Percentiles rank a stretch among this genome's conserved stretches.
These are phyloP conservation scores for Nyctereutes procyonoides DNA, from an alignment of 2,113 vertebrate species.

Conservation along the genomic window DNA sequence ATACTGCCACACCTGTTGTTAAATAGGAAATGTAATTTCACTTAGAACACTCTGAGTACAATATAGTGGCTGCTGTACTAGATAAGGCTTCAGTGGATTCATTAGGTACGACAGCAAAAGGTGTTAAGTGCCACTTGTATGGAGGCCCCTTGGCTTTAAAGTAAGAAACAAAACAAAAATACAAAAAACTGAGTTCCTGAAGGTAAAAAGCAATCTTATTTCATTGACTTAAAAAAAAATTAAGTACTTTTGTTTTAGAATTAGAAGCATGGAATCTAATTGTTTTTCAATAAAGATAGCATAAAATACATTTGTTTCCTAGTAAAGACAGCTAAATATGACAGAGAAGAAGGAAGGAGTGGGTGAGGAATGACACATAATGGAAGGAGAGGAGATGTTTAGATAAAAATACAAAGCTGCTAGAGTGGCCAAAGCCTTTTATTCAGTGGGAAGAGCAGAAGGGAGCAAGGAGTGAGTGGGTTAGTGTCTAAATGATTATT, in stretches of 20 bases:
- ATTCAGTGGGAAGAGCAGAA: background rate
- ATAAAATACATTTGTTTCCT: background rate
- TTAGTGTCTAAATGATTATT: background rate
- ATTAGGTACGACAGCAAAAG: background rate
- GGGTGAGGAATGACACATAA: background rate
- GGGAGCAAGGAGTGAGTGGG: background rate
- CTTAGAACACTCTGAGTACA: background rate
- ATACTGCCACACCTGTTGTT: constrained; percentile 67
- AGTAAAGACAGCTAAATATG: background rate
- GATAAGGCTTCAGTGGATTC: background rate
- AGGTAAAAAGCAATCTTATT: background rate
- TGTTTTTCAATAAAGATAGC: background rate
- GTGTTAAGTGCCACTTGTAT: background rate
- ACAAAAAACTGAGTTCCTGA: background rate
- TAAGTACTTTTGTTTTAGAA: background rate
- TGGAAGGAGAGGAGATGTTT: background rate
- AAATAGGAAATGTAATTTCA: constrained; percentile 51
- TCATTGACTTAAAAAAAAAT: background rate
- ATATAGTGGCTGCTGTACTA: background rate
- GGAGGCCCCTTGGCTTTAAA: background rate
- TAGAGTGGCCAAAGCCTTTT: accelerated
- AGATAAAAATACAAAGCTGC: background rate
- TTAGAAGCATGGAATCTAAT: background rate
- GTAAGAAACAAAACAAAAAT: background rate
- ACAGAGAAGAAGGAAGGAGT: background rate